phyloP scores from a whole-genome alignment of 2,888 invertebrate species.

The Argyra leucocephala region DNA sequence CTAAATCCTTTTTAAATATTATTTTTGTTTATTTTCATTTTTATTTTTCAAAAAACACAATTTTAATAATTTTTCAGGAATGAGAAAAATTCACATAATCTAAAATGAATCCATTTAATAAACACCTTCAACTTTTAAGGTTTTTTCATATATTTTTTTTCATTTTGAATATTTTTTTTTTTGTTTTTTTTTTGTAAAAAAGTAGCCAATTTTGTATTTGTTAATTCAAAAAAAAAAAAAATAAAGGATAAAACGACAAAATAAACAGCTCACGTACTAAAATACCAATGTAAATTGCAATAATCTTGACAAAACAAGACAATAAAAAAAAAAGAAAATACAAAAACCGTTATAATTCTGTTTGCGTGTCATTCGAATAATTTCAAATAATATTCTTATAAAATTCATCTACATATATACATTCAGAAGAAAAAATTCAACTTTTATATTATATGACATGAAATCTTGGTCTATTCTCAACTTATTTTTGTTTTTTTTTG shows the following conservation, averaged over 20 bases:
- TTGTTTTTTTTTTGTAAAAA: background rate
- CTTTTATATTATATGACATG: too few relatives aligned
- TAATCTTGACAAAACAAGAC: background rate
- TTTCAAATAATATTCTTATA: too few relatives aligned
- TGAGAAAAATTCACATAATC: background rate
- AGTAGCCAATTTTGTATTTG: background rate
- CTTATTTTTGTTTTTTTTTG: too few relatives aligned
- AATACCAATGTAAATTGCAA: background rate
- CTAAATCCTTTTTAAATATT: too few relatives aligned
- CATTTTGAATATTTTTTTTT: background rate
- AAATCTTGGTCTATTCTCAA: too few relatives aligned
- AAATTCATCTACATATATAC: too few relatives aligned
- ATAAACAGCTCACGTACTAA: background rate
- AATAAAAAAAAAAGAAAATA: background rate
- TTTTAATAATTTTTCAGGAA: background rate
- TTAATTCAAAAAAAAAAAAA: background rate
- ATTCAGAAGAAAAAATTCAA: too few relatives aligned
- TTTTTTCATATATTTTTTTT: background rate
- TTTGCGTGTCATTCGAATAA: background rate
- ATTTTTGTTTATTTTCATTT: background rate
- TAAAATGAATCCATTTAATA: background rate
- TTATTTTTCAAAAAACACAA: background rate
- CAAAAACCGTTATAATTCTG: background rate
- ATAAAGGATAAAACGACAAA: background rate
- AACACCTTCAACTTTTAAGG: background rate